Conservation (phyloP, 2,113 vertebrate genomes). For the Semicossyphus pulcher region DNA sequence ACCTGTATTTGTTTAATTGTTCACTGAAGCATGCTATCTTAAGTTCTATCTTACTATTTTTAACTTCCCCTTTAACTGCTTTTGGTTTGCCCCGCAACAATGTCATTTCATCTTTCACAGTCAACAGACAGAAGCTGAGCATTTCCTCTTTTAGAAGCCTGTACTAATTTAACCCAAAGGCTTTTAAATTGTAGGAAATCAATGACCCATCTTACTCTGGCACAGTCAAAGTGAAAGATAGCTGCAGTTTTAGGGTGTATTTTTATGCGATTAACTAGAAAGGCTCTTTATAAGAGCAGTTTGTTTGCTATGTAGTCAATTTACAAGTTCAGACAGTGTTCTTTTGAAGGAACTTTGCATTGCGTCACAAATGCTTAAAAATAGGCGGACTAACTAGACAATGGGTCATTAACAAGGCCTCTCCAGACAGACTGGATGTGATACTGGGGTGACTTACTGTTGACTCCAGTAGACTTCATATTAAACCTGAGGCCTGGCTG, state of each 20-base stretch:
- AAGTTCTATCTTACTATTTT: not conserved
- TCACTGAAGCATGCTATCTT: not conserved
- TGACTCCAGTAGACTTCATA: not conserved
- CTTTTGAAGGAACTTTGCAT: not conserved
- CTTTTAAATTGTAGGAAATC: not conserved
- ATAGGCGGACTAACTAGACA: constrained; percentile 29
- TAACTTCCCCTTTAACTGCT: not conserved
- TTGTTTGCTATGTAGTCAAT: no score
- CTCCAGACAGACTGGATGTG: not conserved
- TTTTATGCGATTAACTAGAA: no score
- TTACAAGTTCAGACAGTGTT: not conserved
- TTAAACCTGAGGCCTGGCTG: not conserved
- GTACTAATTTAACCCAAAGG: not conserved
- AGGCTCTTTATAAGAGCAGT: no score
- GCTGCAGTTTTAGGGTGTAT: not conserved
- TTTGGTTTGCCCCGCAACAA: not conserved
- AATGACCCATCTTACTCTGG: not conserved
- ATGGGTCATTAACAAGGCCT: constrained; percentile 48
- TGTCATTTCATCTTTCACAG: constrained; percentile 12
- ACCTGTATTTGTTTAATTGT: not conserved
- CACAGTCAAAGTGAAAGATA: not conserved
- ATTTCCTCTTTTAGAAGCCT: not conserved
- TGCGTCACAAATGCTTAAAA: constrained; percentile 18
- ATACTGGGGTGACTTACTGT: constrained; percentile 22
- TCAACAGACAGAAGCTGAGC: not conserved